Evolutionary conservation across 1,140 invertebrate species (phyloP), one percentile per base, ranked within the genome.

Genomic region (Samia ricini): DNA sequence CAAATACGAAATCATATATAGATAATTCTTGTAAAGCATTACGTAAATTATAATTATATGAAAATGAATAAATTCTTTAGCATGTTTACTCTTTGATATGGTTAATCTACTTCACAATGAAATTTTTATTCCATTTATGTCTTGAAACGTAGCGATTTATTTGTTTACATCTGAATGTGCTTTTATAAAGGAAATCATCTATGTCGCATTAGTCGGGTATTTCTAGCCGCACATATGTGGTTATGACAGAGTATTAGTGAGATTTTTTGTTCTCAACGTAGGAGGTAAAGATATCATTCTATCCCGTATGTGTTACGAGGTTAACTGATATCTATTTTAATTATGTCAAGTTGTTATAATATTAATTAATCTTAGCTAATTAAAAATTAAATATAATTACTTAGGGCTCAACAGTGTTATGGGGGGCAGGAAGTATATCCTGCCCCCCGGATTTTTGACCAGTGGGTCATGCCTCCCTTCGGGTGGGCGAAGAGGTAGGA

Each of bases 161-260:
- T 42, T 42, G 12, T 4, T 15, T 42, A 7, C 33, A 42, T 42
- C 3, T 42, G 33, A 12, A 42, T 3, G 7, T 42, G 15, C 33
- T 42, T 42, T 42, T 42, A 42, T 12, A 42, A 10, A 15, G 33
- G 33, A 42, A 42, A 15, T 42, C 33, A 42, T 42, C 12, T 3
- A 10, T 42, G 33, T 15, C n/a, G 3, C 33, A 15, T 42, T 1
- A 42, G 33, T 12, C 10, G 12, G 7, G 33, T 42, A 15, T 12
- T 15, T 42, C 12, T 42, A 42, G n/a, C n/a, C 1, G 12, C 33
- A 15, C 33, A 42, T 15, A 42, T 42, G 33, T 51, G 63, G 58
- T 60, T 12, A 58, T 19, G 57, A 55, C 63, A 50, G n/a, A 56
- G 56, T 55, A 26, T 59, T 56, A 58, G 59, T 59, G 21, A 64